Evolutionary conservation across 1,140 invertebrate species (phyloP).

Genomic region (Mamestra configurata): DNA sequence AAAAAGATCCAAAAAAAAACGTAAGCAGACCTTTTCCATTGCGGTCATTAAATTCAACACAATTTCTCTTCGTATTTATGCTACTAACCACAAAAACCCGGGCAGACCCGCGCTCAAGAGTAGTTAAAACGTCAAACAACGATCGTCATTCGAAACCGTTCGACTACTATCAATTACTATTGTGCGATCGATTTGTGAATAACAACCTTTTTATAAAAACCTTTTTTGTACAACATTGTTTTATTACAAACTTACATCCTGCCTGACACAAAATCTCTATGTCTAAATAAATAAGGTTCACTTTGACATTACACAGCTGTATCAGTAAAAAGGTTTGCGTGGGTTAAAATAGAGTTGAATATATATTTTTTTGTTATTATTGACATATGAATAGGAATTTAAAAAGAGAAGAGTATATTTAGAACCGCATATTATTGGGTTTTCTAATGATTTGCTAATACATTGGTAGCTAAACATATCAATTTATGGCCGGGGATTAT

Average conservation of each 20-base stretch:
- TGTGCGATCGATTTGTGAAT: slow-evolving; percentile 40
- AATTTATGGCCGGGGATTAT: background rate
- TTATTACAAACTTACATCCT: slow-evolving; percentile 3
- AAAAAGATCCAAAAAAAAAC: too few relatives aligned
- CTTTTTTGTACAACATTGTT: slow-evolving; percentile 39
- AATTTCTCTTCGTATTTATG: background rate
- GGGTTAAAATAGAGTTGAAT: slow-evolving; percentile 35
- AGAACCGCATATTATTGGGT: slow-evolving; percentile 24
- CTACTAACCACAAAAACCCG: background rate
- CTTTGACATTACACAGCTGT: background rate
- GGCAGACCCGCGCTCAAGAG: background rate
- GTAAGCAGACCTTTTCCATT: background rate
- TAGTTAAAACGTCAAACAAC: slow-evolving; percentile 51
- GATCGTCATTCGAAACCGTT: slow-evolving; percentile 44
- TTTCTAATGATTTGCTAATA: slow-evolving; percentile 17
- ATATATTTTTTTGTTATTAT: slow-evolving; percentile 38
- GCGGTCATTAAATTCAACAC: slow-evolving; percentile 23
- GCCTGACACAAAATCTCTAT: background rate
- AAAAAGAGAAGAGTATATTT: slow-evolving; percentile 1
- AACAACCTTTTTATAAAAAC: slow-evolving; percentile 39
- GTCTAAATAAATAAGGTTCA: background rate
- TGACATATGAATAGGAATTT: slow-evolving; percentile 45
- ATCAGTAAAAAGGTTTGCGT: slow-evolving; percentile 16
- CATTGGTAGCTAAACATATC: slow-evolving; percentile 9
- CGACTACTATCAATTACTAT: slow-evolving; percentile 50